Conservation (phyloP, 2,113 vertebrate genomes). For the Maccullochella peelii region DNA sequence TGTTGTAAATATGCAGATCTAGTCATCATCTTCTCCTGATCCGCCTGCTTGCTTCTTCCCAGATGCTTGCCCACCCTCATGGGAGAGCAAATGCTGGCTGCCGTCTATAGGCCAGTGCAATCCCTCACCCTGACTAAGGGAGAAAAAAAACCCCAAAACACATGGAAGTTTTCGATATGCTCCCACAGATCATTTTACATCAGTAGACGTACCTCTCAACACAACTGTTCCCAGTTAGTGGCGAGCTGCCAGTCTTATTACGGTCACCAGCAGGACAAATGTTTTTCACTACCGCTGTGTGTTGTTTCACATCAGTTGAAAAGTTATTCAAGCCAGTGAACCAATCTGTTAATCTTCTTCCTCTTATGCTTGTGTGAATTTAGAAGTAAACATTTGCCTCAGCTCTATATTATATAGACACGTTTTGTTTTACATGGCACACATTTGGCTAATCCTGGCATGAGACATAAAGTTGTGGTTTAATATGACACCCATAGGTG, state of each 20-base stretch:
- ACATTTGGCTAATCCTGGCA: slow-evolving; percentile 27
- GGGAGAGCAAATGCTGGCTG: slow-evolving; percentile 81
- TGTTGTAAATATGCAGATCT: slow-evolving; percentile 67
- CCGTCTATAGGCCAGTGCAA: slow-evolving; percentile 69
- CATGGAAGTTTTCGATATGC: slow-evolving; percentile 76
- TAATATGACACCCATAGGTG: slow-evolving; percentile 52
- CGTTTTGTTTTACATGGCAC: not conserved
- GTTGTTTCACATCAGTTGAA: slow-evolving; percentile 55
- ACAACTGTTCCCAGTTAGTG: slow-evolving; percentile 81
- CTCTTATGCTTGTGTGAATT: slow-evolving; percentile 25
- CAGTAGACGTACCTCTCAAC: slow-evolving; percentile 69
- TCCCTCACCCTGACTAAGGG: slow-evolving; percentile 67
- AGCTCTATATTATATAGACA: slow-evolving; percentile 1
- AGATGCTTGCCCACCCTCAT: slow-evolving; percentile 67
- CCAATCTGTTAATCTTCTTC: slow-evolving; percentile 24
- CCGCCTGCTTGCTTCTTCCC: slow-evolving; percentile 52
- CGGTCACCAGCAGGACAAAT: slow-evolving; percentile 68
- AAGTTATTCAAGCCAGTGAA: slow-evolving; percentile 48
- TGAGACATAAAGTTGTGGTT: slow-evolving; percentile 16
- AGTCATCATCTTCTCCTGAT: slow-evolving; percentile 53
- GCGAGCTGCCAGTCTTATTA: slow-evolving; percentile 72
- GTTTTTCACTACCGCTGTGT: slow-evolving; percentile 66
- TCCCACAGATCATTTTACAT: slow-evolving; percentile 80
- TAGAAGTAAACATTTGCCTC: slow-evolving; percentile 21
- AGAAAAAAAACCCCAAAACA: slow-evolving; percentile 50